Base-by-base conservation (phyloP, 2,797 vertebrate species). In the Loris lydekkerianus region DNA sequence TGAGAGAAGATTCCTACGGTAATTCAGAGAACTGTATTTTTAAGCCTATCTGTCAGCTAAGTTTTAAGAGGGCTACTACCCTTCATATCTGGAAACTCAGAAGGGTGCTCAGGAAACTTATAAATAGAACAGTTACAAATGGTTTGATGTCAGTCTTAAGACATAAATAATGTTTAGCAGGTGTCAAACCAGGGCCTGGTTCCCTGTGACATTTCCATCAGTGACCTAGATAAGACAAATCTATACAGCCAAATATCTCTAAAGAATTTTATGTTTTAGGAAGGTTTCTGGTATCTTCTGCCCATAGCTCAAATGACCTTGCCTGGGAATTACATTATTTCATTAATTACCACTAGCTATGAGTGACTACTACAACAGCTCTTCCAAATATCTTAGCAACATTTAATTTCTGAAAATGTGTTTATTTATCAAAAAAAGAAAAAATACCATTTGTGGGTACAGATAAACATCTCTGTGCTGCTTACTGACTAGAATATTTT, bases 101-200 rank as follows among this genome's bases (percentile, higher is more conserved):
- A 93, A 90, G 86, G 15, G 77, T 78, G 53, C 80, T 86, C 56
- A 88, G 85, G 49, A 86, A 94, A 84, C 49, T 84, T 97, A 96
- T 94, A 96, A 97, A 97, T 97, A 97, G 97, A 95, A 88, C 1
- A 1, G 20, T 58, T 95, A 88, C 92, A 81, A 92, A 82, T 73
- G 83, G 78, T 76, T 97, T 93, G 88, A 93, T 94, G 94, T 96
- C 94, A 81, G 60, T 58, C 63, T 91, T 65, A 40, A 91, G 94
- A 58, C 94, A 96, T 95, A 97, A 97, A 97, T 96, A 96, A 96
- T 94, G 93, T 95, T 96, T 91, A 97, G 92, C 96, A 97, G 97
- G 96, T 97, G 97, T 96, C 91, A 95, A 72, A 84, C 40, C 73
- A 73, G 93, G 72, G 83, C 92, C 85, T 73, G 80, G 21, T 93